A percentile compares a stretch with the other conserved stretches of the same genome.
These are phyloP conservation scores for Calidris pugnax DNA, from an alignment of 2,113 vertebrate genomes.

Conservation along the genomic window DNA sequence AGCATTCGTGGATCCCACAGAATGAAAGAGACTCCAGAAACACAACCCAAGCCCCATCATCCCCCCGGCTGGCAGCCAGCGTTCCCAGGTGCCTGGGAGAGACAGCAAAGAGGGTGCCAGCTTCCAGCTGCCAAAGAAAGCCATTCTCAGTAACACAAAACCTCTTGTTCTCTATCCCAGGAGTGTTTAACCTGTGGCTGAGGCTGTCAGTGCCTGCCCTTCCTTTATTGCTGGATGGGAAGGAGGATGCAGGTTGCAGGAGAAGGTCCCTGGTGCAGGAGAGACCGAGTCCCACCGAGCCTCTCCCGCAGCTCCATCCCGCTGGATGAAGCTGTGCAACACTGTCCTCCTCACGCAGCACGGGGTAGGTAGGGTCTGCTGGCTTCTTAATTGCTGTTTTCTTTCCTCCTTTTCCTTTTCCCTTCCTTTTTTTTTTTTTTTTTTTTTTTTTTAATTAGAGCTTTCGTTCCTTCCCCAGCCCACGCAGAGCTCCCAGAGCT, in stretches of 20 bases:
- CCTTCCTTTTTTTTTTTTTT: neutral
- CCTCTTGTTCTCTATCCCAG: neutral
- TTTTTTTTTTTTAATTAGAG: neutral
- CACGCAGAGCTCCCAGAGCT: constrained; percentile 19
- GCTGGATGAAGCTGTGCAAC: fast-evolving
- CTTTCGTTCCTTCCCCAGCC: neutral
- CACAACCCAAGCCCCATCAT: neutral
- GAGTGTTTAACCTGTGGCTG: neutral
- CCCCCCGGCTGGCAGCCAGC: neutral
- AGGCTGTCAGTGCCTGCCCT: neutral
- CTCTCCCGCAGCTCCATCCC: neutral
- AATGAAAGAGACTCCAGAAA: neutral
- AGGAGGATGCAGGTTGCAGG: neutral
- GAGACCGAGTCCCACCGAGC: neutral
- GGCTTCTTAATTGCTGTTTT: constrained; percentile 5
- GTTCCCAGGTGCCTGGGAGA: neutral
- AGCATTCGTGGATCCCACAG: fast-evolving
- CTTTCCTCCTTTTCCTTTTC: neutral
- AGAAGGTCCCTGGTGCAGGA: neutral
- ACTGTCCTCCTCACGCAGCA: neutral
- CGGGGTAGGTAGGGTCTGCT: neutral
- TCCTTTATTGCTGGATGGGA: neutral
- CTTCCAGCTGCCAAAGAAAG: neutral
- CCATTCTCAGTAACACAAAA: neutral
- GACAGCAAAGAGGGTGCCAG: neutral